Percentiles rank a stretch among this genome's conserved stretches.
These are phyloP conservation scores for Trogon surrucura DNA, from an alignment of 2,113 vertebrate species.

Conservation along the genomic window DNA sequence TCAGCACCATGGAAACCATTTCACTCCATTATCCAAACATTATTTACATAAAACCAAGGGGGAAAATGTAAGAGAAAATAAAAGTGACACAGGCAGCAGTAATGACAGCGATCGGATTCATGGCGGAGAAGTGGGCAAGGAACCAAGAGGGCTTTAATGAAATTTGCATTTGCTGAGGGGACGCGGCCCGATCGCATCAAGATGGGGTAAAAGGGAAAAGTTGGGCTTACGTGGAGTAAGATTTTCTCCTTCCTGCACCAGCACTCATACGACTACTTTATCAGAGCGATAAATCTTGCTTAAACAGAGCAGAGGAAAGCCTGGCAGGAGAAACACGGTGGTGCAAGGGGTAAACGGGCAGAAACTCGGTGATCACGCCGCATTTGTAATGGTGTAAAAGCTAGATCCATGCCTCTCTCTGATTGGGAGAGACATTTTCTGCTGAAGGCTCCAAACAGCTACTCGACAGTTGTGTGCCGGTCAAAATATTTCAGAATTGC, in stretches of 20 bases:
- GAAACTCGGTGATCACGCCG: rapidly evolving
- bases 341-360: background rate
- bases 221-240: background rate
- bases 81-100: conserved; percentile 66
- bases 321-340: background rate
- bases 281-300: background rate
- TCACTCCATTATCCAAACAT: conserved; percentile 80
- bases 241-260: background rate
- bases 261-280: background rate
- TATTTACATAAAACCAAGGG: conserved; percentile 79
- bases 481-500: background rate
- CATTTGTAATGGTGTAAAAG: rapidly evolving
- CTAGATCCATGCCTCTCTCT: rapidly evolving
- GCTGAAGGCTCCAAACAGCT: background rate
- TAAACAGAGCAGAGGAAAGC: background rate
- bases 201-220: background rate
- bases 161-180: background rate
- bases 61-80: conserved; percentile 64
- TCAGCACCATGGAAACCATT: conserved; percentile 82
- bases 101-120: conserved; percentile 55
- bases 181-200: background rate
- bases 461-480: background rate
- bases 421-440: background rate
- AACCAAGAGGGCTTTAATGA: conserved; percentile 47
- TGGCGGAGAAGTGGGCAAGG: conserved; percentile 27